Base-by-base conservation (phyloP, 2,888 invertebrate genomes). In the Drosophila affinis region DNA sequence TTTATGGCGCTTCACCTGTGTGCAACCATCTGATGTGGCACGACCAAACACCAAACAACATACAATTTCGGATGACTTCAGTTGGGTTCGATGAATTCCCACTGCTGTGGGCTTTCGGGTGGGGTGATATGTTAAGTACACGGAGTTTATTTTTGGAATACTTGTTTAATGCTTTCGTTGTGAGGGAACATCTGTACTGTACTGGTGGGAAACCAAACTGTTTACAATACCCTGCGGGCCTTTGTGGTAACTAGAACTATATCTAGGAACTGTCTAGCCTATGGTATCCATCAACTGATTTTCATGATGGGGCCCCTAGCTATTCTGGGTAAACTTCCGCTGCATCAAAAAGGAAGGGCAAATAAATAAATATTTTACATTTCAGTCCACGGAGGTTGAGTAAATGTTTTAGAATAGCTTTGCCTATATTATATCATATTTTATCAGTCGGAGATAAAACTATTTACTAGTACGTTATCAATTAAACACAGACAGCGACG, bases 371-470 rank as follows among this genome's bases (percentile, higher is more conserved):
- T 51, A 53, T 45, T 62, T 57, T 60, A 29, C 69, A 32, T 60
- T 48, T 53, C n/a, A 39, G 64, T 65, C 45, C 32, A 68, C 12
- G 5, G 34, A 61, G 32, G 24, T 27, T 67, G 29, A 29, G 29
- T 29, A 9, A 29, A 29, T 29, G 29, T 29, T 29, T 29, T 29
- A 29, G 29, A 29, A 29, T 29, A 29, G 2, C 29, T 29, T 29
- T 29, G 29, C 29, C 29, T 29, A 57, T 76, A 76, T 49, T 79
- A 57, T 24, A 47, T 58, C 49, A 46, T 58, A 51, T 79, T 74
- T 76, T 83, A 83, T 83, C 87, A 79, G 82, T 34, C 57, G 51
- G 12, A 47, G 62, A 72, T 27, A 61, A 62, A 70, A 60, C 48
- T 51, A 52, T 55, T 58, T 65, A 51, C 39, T 3, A 39, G n/a